Percentiles rank a stretch among this genome's conserved stretches.
phyloP scores from a whole-genome alignment of 2,113 vertebrate species.

The Clarias batrachus region DNA sequence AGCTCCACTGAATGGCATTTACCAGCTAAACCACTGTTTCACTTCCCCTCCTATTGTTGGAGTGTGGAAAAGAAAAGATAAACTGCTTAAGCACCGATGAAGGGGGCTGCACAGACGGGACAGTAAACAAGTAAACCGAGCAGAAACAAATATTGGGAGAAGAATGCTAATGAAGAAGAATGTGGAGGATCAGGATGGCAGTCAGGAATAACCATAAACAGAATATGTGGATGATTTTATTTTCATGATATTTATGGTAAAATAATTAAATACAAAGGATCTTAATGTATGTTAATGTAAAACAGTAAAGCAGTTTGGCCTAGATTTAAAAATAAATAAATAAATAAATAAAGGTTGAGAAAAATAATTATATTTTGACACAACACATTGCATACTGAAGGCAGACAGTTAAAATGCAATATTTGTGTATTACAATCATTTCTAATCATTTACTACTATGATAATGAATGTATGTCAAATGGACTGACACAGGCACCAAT shows the following conservation, averaged over 20 bases:
- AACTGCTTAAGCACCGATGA: constrained; percentile 30
- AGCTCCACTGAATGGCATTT: constrained; percentile 24
- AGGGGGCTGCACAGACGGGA: constrained; percentile 27
- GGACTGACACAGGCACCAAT: neutral
- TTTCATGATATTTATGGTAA: neutral
- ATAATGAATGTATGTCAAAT: neutral
- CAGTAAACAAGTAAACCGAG: constrained; percentile 27
- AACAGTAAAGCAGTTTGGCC: neutral
- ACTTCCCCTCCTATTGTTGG: constrained; percentile 49
- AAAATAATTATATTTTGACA: neutral
- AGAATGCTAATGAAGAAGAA: neutral
- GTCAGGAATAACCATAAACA: neutral
- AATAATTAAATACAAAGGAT: neutral
- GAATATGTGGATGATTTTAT: neutral
- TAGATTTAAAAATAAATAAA: neutral
- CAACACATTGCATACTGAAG: neutral
- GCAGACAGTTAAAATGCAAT: neutral
- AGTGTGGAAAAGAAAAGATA: constrained; percentile 45
- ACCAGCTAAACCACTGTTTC: constrained; percentile 45
- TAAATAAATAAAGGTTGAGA: neutral
- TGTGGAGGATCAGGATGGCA: neutral
- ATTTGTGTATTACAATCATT: neutral
- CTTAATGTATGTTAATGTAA: neutral
- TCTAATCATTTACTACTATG: neutral
- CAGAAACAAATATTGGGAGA: constrained; percentile 46